Evolutionary conservation across 2,113 vertebrate species (phyloP).

Genomic region (Corvus hawaiiensis): DNA sequence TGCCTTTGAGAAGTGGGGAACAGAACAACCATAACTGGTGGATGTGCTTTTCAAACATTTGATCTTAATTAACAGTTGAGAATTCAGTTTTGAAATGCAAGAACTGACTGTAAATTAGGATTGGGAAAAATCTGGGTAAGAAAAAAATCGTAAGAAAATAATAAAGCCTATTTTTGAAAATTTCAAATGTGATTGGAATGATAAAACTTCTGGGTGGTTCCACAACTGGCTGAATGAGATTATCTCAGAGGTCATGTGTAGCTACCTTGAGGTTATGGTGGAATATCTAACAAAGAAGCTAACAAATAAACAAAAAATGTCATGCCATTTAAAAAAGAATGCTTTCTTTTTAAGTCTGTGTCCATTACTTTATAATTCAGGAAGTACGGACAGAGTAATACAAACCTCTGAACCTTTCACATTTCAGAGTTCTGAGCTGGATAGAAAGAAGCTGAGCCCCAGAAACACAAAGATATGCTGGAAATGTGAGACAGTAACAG

Average conservation of each 20-base stretch:
- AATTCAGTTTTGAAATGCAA: background rate
- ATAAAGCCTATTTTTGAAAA: background rate
- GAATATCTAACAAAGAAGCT: background rate
- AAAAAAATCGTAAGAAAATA: background rate
- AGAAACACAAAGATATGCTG: background rate
- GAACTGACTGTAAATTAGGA: background rate
- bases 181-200: background rate
- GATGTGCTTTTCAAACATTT: background rate
- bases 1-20: background rate
- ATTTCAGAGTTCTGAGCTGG: background rate
- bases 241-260: background rate
- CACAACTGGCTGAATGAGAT: background rate
- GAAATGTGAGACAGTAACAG: background rate
- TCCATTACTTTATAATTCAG: background rate
- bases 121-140: background rate
- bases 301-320: background rate
- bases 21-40: no score
- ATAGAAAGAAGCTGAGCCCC: background rate
- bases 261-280: background rate
- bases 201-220: background rate
- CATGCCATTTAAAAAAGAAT: background rate
- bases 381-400: background rate
- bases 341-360: background rate
- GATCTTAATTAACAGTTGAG: background rate
- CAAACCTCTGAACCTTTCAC: background rate